phyloP scores from a whole-genome alignment of 2,888 invertebrate species.

The Epinotia bilunana region DNA sequence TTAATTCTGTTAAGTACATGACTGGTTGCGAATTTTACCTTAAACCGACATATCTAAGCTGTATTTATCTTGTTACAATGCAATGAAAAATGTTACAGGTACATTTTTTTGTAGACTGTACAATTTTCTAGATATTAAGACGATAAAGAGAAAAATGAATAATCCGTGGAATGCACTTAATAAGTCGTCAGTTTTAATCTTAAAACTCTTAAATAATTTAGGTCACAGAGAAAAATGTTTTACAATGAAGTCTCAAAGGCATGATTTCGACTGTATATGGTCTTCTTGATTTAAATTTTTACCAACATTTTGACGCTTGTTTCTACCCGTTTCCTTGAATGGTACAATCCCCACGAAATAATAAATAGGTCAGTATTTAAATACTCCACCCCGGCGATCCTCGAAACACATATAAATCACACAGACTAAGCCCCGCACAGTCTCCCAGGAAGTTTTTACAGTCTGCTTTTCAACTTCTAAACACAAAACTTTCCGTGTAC shows the following conservation, averaged over 20 bases:
- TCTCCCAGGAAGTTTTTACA: conserved; percentile 60
- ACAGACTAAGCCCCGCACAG: conserved; percentile 58
- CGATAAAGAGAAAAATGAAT: not conserved
- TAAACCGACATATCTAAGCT: too few species aligned
- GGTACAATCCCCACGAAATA: conserved; percentile 43
- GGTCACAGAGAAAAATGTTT: not conserved
- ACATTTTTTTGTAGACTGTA: not conserved
- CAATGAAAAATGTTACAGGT: too few species aligned
- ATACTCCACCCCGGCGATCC: conserved; percentile 57
- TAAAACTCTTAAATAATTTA: not conserved
- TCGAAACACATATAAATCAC: conserved; percentile 68
- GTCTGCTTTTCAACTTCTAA: conserved; percentile 54
- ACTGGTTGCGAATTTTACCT: too few species aligned
- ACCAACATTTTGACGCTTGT: conserved; percentile 13
- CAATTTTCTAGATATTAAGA: not conserved
- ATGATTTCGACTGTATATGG: conserved; percentile 4
- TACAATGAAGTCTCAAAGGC: not conserved
- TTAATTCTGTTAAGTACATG: not conserved
- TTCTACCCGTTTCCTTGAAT: conserved; percentile 24
- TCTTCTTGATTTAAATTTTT: conserved; percentile 13
- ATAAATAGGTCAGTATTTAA: conserved; percentile 66
- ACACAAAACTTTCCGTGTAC: conserved; percentile 47
- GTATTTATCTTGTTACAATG: too few species aligned
- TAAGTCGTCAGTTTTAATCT: not conserved
- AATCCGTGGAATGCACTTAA: not conserved